Evolutionary conservation across 2,797 vertebrate species (phyloP).

Genomic region (Champsocephalus gunnari): DNA sequence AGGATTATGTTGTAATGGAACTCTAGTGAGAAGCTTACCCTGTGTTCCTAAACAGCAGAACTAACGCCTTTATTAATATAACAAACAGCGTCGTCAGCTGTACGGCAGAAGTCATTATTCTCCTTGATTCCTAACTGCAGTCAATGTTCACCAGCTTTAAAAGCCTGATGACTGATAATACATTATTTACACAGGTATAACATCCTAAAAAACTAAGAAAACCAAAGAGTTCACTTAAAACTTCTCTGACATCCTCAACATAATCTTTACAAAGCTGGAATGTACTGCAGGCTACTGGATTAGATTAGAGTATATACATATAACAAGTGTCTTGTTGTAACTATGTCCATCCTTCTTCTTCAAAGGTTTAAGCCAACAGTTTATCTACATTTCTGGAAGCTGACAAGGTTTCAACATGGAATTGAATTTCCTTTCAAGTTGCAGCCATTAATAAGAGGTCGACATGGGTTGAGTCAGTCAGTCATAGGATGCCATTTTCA

Average conservation of each 20-base stretch:
- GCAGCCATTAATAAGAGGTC: background rate
- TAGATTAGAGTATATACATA: background rate
- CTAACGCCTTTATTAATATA: conserved; percentile 63
- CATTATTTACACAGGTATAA: conserved; percentile 22
- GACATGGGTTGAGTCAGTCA: background rate
- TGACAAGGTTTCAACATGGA: background rate
- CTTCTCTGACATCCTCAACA: conserved; percentile 12
- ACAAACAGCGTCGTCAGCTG: conserved; percentile 52
- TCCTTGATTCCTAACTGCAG: conserved; percentile 42
- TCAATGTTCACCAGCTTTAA: conserved; percentile 50
- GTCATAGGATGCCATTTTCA: conserved; percentile 11
- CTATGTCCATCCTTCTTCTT: conserved; percentile 1
- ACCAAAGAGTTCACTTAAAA: background rate
- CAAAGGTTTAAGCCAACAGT: conserved; percentile 15
- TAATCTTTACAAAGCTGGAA: background rate
- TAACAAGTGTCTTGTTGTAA: background rate
- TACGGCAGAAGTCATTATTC: conserved; percentile 52
- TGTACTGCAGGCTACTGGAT: conserved; percentile 4
- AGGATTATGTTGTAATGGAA: conserved; percentile 60
- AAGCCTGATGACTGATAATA: conserved; percentile 35
- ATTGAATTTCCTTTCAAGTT: background rate
- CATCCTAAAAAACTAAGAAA: conserved; percentile 6
- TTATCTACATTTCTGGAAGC: conserved; percentile 27
- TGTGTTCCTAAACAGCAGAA: conserved; percentile 61
- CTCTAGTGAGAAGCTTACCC: conserved; percentile 52